Conservation (phyloP, 30 jellyfish, hydroid and myxozoan species). For the Chrysaora quinquecirrha region DNA sequence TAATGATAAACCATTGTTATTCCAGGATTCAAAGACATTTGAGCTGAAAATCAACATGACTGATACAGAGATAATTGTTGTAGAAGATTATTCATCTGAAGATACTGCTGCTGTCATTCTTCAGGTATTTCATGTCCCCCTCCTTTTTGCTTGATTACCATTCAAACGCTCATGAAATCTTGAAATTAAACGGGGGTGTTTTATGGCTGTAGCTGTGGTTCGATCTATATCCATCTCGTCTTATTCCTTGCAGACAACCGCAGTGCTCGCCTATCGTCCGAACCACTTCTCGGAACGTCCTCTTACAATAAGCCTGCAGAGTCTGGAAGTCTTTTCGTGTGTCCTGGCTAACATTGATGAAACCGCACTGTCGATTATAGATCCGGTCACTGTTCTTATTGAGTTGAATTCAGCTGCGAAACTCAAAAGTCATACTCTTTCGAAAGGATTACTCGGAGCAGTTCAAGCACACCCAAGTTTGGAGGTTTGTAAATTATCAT, state of each 20-base stretch:
- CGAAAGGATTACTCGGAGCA: slow-evolving; percentile 83
- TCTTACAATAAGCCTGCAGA: slow-evolving; percentile 91
- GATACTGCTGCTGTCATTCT: slow-evolving; percentile 94
- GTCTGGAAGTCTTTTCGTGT: slow-evolving; percentile 97
- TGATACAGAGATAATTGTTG: slow-evolving; percentile 92
- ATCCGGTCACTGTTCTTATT: slow-evolving; percentile 92
- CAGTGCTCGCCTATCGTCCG: slow-evolving; percentile 97
- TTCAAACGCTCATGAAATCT: too few relatives aligned
- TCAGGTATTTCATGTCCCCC: slow-evolving; percentile 71
- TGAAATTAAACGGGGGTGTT: too few relatives aligned
- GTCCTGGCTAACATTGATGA: slow-evolving; percentile 86
- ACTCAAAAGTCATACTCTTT: slow-evolving; percentile 41
- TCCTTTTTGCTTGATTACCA: too few relatives aligned
- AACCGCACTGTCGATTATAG: slow-evolving; percentile 96
- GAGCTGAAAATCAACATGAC: slow-evolving; percentile 93
- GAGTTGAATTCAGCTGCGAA: slow-evolving; percentile 90
- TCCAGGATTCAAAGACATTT: slow-evolving; percentile 68
- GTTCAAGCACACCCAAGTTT: slow-evolving; percentile 73
- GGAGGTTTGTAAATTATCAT: slow-evolving; percentile 86
- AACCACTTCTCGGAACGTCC: slow-evolving; percentile 91
- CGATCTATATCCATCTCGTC: too few relatives aligned
- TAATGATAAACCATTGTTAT: too few relatives aligned
- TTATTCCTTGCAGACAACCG: slow-evolving; percentile 98
- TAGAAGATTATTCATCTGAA: slow-evolving; percentile 70
- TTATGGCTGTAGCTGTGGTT: too few relatives aligned